These are phyloP conservation scores for Rafetus swinhoei DNA, from an alignment of 2,113 vertebrate species.

Conservation along the genomic window DNA sequence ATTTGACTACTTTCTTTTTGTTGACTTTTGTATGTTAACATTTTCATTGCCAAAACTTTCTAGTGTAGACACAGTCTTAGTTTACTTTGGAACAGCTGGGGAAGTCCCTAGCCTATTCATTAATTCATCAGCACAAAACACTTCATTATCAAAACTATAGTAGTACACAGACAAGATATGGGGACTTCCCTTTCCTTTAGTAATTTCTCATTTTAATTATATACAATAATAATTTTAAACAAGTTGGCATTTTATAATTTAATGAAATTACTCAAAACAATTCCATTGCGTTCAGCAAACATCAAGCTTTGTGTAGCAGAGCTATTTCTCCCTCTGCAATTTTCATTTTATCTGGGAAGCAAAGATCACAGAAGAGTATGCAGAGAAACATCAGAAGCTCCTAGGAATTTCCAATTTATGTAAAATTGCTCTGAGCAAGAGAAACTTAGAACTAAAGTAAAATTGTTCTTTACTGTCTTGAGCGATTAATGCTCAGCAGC, in stretches of 20 bases:
- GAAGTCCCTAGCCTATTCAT: background rate
- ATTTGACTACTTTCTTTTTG: no score
- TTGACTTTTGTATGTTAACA: background rate
- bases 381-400: background rate
- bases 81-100: background rate
- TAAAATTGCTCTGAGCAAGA: conserved; percentile 1
- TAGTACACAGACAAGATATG: background rate
- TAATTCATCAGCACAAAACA: background rate
- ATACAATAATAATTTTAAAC: background rate
- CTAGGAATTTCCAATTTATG: background rate
- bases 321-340: background rate
- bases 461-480: background rate
- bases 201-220: background rate
- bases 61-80: no score
- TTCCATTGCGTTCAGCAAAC: background rate
- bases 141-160: background rate
- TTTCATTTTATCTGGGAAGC: background rate
- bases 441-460: background rate
- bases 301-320: background rate
- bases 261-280: background rate
- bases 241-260: background rate
- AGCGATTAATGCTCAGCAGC: background rate
- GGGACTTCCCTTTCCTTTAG: conserved; percentile 3
- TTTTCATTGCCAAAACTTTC: background rate
- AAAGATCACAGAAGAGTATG: background rate